Evolutionary conservation across 2,797 vertebrate genomes (phyloP).

Genomic region (Astyanax mexicanus): DNA sequence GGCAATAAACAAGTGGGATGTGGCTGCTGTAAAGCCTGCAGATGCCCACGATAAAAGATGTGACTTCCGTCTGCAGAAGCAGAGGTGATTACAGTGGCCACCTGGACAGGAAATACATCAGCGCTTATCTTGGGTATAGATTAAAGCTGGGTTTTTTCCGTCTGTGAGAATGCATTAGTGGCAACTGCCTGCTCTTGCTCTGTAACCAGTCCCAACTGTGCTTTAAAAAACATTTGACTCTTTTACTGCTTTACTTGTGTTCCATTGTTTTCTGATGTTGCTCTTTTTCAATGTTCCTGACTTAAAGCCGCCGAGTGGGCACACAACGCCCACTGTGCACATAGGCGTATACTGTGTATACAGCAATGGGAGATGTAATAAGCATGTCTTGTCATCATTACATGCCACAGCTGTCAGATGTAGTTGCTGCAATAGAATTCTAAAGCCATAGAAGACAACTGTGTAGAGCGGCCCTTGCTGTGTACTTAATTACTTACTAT

Average conservation of each 20-base stretch:
- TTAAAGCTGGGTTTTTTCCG: conserved; percentile 24
- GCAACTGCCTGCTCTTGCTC: conserved; percentile 44
- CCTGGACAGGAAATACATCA: conserved; percentile 12
- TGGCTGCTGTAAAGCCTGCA: conserved; percentile 39
- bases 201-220: conserved; percentile 44
- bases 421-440: conserved; percentile 55
- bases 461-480: conserved; percentile 26
- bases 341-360: conserved; percentile 59
- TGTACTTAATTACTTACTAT: conserved; percentile 30
- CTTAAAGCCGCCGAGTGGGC: too few relatives aligned
- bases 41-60: conserved; percentile 43
- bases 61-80: conserved; percentile 23
- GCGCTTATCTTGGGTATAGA: not conserved
- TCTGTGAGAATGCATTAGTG: conserved; percentile 15
- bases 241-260: conserved; percentile 14
- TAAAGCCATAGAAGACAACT: conserved; percentile 57
- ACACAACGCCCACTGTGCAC: too few relatives aligned
- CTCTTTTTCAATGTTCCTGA: conserved; percentile 5
- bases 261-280: conserved; percentile 19
- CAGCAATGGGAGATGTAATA: conserved; percentile 50
- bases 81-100: conserved; percentile 29
- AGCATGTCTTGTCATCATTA: conserved; percentile 52
- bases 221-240: conserved; percentile 12
- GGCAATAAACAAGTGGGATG: conserved; percentile 35
- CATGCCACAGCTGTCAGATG: conserved; percentile 51